These are phyloP conservation scores for Herpailurus yagouaroundi DNA, from an alignment of 2,113 vertebrate genomes.

Conservation along the genomic window DNA sequence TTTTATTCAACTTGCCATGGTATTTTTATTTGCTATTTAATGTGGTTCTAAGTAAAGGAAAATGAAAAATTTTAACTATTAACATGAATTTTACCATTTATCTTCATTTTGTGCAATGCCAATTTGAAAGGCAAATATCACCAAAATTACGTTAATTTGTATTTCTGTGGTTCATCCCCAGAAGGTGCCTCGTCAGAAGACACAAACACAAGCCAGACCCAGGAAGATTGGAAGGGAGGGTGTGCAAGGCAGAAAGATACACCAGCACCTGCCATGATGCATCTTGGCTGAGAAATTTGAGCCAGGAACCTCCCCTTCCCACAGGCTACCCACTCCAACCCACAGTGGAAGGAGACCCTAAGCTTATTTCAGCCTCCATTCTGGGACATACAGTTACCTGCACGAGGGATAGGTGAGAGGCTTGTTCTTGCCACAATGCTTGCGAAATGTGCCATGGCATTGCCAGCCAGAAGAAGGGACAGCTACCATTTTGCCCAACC, in stretches of 20 bases:
- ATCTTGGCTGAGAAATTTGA: neutral
- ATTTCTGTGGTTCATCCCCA: neutral
- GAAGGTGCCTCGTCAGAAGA: constrained; percentile 30
- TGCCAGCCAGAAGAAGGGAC: no score
- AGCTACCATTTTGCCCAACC: neutral
- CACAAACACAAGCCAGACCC: neutral
- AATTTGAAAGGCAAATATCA: neutral
- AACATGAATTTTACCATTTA: neutral
- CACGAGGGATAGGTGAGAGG: neutral
- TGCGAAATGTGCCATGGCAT: neutral
- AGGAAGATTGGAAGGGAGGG: neutral
- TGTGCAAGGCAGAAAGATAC: neutral
- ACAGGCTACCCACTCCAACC: neutral
- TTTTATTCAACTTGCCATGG: neutral
- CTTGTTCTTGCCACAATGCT: neutral
- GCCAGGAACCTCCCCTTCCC: neutral
- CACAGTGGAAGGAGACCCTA: neutral
- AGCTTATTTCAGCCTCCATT: neutral
- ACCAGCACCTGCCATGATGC: neutral
- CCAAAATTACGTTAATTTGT: neutral
- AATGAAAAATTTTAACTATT: constrained; percentile 21
- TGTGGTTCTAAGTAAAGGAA: constrained; percentile 13
- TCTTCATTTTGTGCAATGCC: neutral
- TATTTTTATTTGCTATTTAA: constrained; percentile 30
- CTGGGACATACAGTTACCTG: neutral